Base-by-base conservation (phyloP, 1,140 invertebrate species). In the Odontomachus brunneus region DNA sequence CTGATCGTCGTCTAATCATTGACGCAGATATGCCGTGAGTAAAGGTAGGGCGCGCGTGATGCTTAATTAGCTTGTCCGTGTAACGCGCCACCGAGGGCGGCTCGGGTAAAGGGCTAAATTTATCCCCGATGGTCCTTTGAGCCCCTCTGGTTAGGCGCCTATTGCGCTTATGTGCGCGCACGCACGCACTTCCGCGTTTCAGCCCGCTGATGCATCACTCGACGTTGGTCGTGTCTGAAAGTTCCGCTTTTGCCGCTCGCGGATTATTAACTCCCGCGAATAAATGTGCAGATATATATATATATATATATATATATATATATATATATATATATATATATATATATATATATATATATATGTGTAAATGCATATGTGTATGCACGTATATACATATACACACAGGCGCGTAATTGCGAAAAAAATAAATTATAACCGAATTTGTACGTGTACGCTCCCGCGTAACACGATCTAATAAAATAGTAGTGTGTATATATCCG, bases 141-240 rank as follows among this genome's bases (percentile, higher is more conserved):
- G 75, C 75, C 75, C 33, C 51, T 80, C 53, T 69, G 29, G 74
- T 76, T 74, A 51, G 74, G 49, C 63, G 38, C 38, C 65, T 78
- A 67, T 78, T 51, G 62, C 44, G 12, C 63, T 49, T 51, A 76
- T 55, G 59, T 51, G 62, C 44, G 12, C 63, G 55, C 57, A 76
- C 65, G 59, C 29, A 81, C 76, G 83, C 82, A 82, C 84, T 82
- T 84, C 82, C 83, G 71, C 71, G 55, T 74, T 80, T 78, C 75
- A 88, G 69, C 55, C 73, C 74, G 84, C 60, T 59, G 71, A 72
- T 63, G 55, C 65, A 19, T 15, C 69, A 19, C 63, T 22, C 66
- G 51, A 29, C 62, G 49, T 59, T 49, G 55, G 44, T 49, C 60
- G 65, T 84, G 78, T 82, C 72, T 82, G 59, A 69, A 69, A 80